phyloP scores from a whole-genome alignment of 2,888 invertebrate genomes.

The Caenorhabditis imperialis region DNA sequence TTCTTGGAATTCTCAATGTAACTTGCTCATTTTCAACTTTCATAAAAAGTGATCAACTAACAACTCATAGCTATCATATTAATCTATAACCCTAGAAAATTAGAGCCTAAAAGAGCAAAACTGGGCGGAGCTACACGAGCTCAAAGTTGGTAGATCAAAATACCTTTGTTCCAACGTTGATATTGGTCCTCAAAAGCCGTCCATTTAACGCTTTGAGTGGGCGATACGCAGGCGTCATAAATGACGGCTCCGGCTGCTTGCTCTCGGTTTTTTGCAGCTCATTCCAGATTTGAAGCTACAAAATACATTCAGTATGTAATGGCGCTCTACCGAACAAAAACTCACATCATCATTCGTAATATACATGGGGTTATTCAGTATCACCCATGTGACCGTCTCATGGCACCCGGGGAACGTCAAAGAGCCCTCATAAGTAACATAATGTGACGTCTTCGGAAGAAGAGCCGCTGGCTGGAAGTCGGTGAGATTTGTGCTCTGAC shows the following conservation, averaged over 20 bases:
- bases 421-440: constrained; percentile 86
- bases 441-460: constrained; percentile 92
- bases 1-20: too few relatives aligned
- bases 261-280: constrained; percentile 74
- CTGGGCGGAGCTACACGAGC: too few relatives aligned
- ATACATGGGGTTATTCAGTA: constrained; percentile 97
- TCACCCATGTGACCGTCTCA: constrained; percentile 99
- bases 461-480: constrained; percentile 89
- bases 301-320: constrained; percentile 5
- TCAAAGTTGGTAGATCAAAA: constrained; percentile 56
- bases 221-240: constrained; percentile 86
- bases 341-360: constrained; percentile 94
- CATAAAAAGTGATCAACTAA: too few relatives aligned
- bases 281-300: constrained; percentile 76
- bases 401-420: constrained; percentile 84
- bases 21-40: too few relatives aligned
- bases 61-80: too few relatives aligned
- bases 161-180: constrained; percentile 84
- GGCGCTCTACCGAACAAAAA: background rate
- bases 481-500: constrained; percentile 88
- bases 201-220: constrained; percentile 93
- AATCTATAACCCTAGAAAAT: too few relatives aligned
- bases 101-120: too few relatives aligned
- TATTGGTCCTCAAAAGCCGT: constrained; percentile 94
- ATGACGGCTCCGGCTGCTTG: constrained; percentile 67